Percentiles rank a stretch among this genome's conserved stretches.
phyloP scores from a whole-genome alignment of 1,140 invertebrate species.

The Trachymyrmex cornetzi region DNA sequence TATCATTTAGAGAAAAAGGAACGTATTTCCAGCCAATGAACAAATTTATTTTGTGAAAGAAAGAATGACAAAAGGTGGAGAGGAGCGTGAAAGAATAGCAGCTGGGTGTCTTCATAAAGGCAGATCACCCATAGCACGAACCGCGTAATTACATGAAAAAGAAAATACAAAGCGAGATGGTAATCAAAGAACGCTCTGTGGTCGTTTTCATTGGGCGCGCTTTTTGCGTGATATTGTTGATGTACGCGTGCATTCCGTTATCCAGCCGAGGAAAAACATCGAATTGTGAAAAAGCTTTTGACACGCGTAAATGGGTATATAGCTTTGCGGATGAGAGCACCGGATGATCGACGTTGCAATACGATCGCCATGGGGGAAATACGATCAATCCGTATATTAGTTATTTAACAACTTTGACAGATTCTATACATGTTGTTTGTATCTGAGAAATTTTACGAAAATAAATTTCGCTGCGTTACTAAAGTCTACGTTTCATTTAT shows the following conservation, averaged over 20 bases:
- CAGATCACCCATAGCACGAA: slow-evolving; percentile 31
- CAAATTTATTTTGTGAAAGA: not conserved
- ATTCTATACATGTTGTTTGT: not conserved
- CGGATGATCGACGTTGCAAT: slow-evolving; percentile 11
- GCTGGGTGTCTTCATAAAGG: slow-evolving; percentile 42
- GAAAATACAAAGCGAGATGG: slow-evolving; percentile 10
- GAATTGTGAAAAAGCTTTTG: slow-evolving; percentile 52
- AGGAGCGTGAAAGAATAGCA: slow-evolving; percentile 8
- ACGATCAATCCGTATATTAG: slow-evolving; percentile 35
- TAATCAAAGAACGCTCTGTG: slow-evolving; percentile 55
- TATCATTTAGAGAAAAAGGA: slow-evolving; percentile 21
- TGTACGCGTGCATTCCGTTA: slow-evolving; percentile 10
- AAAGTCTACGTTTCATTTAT: not conserved
- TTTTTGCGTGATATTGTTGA: slow-evolving; percentile 11
- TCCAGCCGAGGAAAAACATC: not conserved
- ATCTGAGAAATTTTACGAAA: slow-evolving; percentile 8
- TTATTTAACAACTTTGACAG: slow-evolving; percentile 40
- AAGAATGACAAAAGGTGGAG: slow-evolving; percentile 25
- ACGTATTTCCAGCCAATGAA: slow-evolving; percentile 50
- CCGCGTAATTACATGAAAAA: slow-evolving; percentile 65
- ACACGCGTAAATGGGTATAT: slow-evolving; percentile 31
- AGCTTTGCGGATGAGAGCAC: not conserved
- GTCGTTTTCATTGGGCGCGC: not conserved
- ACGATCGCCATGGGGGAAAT: not conserved
- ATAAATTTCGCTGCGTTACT: slow-evolving; percentile 17